Base-by-base conservation (phyloP, 2,113 vertebrate genomes). In the Pseudolaguvia tuberculata region DNA sequence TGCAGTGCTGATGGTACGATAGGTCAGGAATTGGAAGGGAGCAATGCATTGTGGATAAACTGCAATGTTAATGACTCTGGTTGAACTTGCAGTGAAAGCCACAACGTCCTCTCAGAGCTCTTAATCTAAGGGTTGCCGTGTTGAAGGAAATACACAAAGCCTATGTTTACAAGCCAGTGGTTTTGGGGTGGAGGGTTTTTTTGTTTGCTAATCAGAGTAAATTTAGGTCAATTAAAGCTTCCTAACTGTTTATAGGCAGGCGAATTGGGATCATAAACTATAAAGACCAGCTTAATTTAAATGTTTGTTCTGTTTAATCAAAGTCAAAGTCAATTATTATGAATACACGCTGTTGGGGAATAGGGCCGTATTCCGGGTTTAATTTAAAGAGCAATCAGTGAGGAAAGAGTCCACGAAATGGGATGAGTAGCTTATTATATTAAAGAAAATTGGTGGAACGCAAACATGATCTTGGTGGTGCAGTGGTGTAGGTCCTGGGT, bases 1-100 rank as follows among this genome's bases (percentile, higher is more conserved):
- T n/a, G n/a, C n/a, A 51, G 81, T 79, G 81, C 81, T 84, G 83
- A 83, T 77, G 84, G 88, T 78, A 83, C 78, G 68, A 69, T 85
- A 76, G 63, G 80, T 71, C 58, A 84, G 84, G 86, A 29, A 50
- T 74, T 79, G 82, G 77, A 73, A 81, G 77, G 56, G 53, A 57
- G 79, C 71, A 66, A 63, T 70, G 68, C 66, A 27, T 50, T 67
- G 9, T 50, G 63, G 50, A 80, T 72, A 82, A 76, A 80, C 76
- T 80, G 69, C 69, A 78, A 76, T 83, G 81, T 82, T 83, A 86
- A 86, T 84, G 84, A 79, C 69, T 78, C 70, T 69, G 20, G 59
- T 42, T 42, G 39, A 42, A 79, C 76, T 81, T 69, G 39, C 77
- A 83, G 75, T 75, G 78, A 84, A 65, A 87, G 72, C 47, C 76